phyloP scores from a whole-genome alignment of 1,140 invertebrate genomes.

The Hyphantria cunea region DNA sequence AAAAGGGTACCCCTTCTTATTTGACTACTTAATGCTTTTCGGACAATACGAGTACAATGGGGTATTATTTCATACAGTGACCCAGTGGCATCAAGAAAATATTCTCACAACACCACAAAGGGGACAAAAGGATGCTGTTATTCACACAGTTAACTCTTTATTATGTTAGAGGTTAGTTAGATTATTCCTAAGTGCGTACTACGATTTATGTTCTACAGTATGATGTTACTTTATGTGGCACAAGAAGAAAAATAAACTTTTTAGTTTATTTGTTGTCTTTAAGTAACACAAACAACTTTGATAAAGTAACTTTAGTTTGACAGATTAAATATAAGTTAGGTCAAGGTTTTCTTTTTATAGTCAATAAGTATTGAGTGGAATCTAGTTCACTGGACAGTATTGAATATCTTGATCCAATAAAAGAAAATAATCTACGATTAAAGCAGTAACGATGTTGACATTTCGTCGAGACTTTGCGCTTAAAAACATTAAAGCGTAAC shows the following conservation, averaged over 20 bases:
- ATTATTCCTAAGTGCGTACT: slow-evolving; percentile 16
- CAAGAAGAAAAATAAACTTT: neutral
- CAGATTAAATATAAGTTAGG: slow-evolving; percentile 1
- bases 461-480: slow-evolving; percentile 1
- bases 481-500: slow-evolving; percentile 10
- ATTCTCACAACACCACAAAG: slow-evolving; percentile 77
- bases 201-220: slow-evolving; percentile 26
- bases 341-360: slow-evolving; percentile 10
- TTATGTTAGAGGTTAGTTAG: slow-evolving; percentile 40
- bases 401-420: slow-evolving; percentile 22
- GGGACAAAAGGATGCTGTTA: slow-evolving; percentile 77
- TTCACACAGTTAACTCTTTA: slow-evolving; percentile 79
- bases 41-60: slow-evolving; percentile 53
- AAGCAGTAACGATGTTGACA: slow-evolving; percentile 6
- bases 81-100: slow-evolving; percentile 52
- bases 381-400: neutral
- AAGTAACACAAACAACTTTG: neutral
- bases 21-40: slow-evolving; percentile 47
- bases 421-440: slow-evolving; percentile 2
- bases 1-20: slow-evolving; percentile 37
- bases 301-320: neutral
- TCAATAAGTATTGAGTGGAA: slow-evolving; percentile 6
- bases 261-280: neutral
- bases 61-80: slow-evolving; percentile 43
- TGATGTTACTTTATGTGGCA: slow-evolving; percentile 13